phyloP scores from a whole-genome alignment of 1,140 invertebrate species.

The Drosophila takahashii region DNA sequence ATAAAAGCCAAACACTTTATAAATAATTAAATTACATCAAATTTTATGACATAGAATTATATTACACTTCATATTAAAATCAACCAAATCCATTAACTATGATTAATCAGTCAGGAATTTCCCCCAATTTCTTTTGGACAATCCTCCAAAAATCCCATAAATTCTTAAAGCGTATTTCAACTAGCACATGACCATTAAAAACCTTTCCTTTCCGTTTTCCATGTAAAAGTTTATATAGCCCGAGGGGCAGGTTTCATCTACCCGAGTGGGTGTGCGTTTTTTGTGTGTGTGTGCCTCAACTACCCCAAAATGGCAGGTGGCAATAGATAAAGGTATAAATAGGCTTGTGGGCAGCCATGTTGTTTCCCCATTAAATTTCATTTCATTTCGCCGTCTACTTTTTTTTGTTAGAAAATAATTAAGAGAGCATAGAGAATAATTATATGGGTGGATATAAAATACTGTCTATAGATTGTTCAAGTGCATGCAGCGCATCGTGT shows the following conservation, averaged over 20 bases:
- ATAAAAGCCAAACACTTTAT: too few relatives aligned
- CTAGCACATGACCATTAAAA: conserved; percentile 33
- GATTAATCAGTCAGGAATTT: conserved; percentile 42
- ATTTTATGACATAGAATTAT: neutral
- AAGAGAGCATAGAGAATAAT: conserved; percentile 47
- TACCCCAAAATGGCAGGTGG: conserved; percentile 79
- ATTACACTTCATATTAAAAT: conserved; percentile 11
- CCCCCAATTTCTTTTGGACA: conserved; percentile 15
- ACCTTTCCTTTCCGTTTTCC: conserved; percentile 33
- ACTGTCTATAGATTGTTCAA: conserved; percentile 33
- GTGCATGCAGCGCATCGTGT: conserved; percentile 56
- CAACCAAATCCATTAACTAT: conserved; percentile 32
- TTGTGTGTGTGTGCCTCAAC: conserved; percentile 31
- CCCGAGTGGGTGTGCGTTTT: conserved; percentile 30
- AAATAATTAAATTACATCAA: neutral
- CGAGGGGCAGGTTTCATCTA: conserved; percentile 71
- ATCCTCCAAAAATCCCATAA: conserved; percentile 41
- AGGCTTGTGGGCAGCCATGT: conserved; percentile 68
- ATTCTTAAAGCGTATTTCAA: conserved; percentile 40
- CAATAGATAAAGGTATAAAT: conserved; percentile 64
- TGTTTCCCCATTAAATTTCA: conserved; percentile 53
- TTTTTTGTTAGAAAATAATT: conserved; percentile 53
- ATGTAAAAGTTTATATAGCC: conserved; percentile 61
- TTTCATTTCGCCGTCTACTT: conserved; percentile 44
- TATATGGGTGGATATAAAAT: conserved; percentile 23